These are phyloP conservation scores for Unio pictorum DNA, from an alignment of 2,888 invertebrate genomes.

Conservation along the genomic window DNA sequence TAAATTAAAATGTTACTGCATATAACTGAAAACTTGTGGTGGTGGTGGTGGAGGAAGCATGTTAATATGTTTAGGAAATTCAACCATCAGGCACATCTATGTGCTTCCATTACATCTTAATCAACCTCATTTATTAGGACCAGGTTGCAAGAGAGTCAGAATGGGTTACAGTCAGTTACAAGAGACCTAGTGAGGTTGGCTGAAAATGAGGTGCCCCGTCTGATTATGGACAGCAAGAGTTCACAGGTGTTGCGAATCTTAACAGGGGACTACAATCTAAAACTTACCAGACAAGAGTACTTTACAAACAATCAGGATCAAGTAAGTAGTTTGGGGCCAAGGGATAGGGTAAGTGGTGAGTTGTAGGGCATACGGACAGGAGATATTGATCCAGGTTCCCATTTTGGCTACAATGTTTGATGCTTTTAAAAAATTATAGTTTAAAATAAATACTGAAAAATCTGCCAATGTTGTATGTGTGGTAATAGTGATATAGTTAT, in stretches of 20 bases:
- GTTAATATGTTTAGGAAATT: too few species aligned
- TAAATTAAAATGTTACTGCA: too few species aligned
- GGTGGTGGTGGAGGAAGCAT: too few species aligned
- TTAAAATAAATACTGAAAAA: too few species aligned
- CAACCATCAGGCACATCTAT: too few species aligned
- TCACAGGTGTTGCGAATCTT: constrained; percentile 62
- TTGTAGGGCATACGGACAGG: too few species aligned
- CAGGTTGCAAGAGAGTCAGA: constrained; percentile 29
- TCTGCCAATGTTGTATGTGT: too few species aligned
- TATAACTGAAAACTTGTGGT: too few species aligned
- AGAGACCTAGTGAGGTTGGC: constrained; percentile 37
- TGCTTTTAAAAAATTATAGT: background rate
- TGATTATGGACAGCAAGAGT: constrained; percentile 58
- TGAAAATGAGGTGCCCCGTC: constrained; percentile 49
- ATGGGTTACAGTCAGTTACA: constrained; percentile 22
- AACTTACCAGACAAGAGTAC: constrained; percentile 67
- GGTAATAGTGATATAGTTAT: too few species aligned
- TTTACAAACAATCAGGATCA: constrained; percentile 67
- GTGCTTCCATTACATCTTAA: too few species aligned
- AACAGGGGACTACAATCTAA: constrained; percentile 66
- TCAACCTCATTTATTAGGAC: too few species aligned
- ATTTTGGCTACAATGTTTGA: background rate
- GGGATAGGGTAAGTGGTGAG: background rate
- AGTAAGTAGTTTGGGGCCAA: constrained; percentile 36
- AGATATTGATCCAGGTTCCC: too few species aligned